phyloP scores from a whole-genome alignment of 2,797 vertebrate species.

The Cetoscarus ocellatus region DNA sequence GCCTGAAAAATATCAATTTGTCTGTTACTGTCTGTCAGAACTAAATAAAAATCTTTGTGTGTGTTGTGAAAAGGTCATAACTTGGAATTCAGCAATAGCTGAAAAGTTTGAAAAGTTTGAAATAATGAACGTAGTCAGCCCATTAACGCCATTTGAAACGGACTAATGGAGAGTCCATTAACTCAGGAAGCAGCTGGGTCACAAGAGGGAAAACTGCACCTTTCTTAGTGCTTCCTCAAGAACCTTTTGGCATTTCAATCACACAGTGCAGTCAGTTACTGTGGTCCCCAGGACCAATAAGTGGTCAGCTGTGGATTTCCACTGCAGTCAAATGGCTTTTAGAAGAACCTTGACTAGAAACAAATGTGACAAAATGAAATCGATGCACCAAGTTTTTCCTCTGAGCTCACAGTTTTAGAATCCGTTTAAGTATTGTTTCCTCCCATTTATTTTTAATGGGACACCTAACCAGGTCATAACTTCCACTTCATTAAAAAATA shows the following conservation, averaged over 20 bases:
- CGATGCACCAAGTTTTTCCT: no score
- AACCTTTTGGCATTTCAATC: constrained; percentile 25
- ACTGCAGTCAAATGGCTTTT: constrained; percentile 6
- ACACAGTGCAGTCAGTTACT: neutral
- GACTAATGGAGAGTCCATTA: constrained; percentile 64
- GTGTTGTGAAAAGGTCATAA: constrained; percentile 10
- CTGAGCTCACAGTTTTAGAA: no score
- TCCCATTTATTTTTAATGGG: no score
- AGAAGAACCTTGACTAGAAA: neutral
- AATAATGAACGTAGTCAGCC: neutral
- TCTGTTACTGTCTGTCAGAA: constrained; percentile 1
- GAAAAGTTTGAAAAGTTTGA: constrained; percentile 14
- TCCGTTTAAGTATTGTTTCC: no score
- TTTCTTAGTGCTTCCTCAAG: constrained; percentile 14
- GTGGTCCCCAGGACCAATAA: neutral
- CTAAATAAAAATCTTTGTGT: neutral
- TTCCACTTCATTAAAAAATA: no score
- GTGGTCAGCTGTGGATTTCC: neutral
- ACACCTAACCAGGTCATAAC: no score
- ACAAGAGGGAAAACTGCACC: constrained; percentile 16
- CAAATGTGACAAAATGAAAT: no score
- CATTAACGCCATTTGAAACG: constrained; percentile 22
- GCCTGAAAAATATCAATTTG: constrained; percentile 1
- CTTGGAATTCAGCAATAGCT: neutral
- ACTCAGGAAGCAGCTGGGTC: constrained; percentile 34